Evolutionary conservation across 2,113 vertebrate species (phyloP).

Genomic region (Hemibagrus wyckioides): DNA sequence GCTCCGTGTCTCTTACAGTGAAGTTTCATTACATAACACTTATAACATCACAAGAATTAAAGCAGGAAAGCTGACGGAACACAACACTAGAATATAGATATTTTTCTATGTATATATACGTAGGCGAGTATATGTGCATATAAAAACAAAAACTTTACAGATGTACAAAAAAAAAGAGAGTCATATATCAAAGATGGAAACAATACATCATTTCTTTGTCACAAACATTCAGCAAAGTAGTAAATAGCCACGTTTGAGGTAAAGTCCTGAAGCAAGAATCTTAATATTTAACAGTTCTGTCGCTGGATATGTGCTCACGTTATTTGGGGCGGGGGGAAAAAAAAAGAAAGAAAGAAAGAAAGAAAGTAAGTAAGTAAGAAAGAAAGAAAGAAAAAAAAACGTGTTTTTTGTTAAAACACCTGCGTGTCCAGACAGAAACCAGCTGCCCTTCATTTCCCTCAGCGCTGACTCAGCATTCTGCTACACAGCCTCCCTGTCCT

Average conservation of each 20-base stretch:
- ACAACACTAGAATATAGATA: not conserved
- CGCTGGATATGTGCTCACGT: slow-evolving; percentile 44
- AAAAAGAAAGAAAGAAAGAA: not conserved
- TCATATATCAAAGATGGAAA: slow-evolving; percentile 47
- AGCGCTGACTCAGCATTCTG: slow-evolving; percentile 20
- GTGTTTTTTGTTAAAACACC: slow-evolving; percentile 8
- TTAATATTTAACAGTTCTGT: not conserved
- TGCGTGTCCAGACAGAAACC: slow-evolving; percentile 27
- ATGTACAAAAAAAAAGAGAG: slow-evolving; percentile 61
- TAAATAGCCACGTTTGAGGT: slow-evolving; percentile 26
- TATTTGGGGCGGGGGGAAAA: slow-evolving; percentile 27
- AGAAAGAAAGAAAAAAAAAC: not conserved
- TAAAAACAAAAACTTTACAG: slow-evolving; percentile 39
- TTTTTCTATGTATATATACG: not conserved
- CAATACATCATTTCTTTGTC: slow-evolving; percentile 29
- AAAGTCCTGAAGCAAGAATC: slow-evolving; percentile 21
- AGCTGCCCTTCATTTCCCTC: slow-evolving; percentile 27
- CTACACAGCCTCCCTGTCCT: slow-evolving; percentile 56
- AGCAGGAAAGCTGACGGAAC: not conserved
- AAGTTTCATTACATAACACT: slow-evolving; percentile 31
- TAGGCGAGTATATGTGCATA: not conserved
- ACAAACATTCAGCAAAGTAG: slow-evolving; percentile 43
- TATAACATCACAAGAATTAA: not conserved
- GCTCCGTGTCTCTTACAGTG: not conserved
- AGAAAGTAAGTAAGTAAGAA: too few relatives aligned